phyloP scores from a whole-genome alignment of 2,797 vertebrate species.

The Lutjanus argentimaculatus region DNA sequence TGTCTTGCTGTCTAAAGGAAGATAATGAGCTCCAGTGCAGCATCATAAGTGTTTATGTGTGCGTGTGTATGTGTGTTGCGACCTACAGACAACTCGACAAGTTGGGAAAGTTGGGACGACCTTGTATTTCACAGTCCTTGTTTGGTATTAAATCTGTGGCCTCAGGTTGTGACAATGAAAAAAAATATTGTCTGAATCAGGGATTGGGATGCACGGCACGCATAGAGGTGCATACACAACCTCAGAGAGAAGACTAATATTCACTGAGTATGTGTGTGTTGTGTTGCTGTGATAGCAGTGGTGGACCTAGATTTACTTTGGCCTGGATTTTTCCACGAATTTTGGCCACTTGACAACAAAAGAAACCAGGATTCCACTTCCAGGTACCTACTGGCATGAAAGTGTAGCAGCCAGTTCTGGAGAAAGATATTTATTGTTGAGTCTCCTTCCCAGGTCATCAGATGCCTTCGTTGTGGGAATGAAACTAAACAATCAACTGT shows the following conservation, averaged over 20 bases:
- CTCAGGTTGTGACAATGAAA: slow-evolving; percentile 8
- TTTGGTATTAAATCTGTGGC: slow-evolving; percentile 25
- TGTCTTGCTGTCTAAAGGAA: slow-evolving; percentile 20
- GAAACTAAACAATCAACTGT: no score
- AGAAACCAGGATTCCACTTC: not conserved
- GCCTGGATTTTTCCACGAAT: not conserved
- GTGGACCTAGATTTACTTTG: not conserved
- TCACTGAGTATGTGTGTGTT: not conserved
- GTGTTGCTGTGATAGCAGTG: not conserved
- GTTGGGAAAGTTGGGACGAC: slow-evolving; percentile 23
- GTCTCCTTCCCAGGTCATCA: no score
- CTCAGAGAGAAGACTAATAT: not conserved
- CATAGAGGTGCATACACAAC: not conserved
- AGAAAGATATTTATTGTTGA: no score
- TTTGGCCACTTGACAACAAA: not conserved
- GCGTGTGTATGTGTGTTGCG: not conserved
- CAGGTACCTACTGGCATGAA: no score
- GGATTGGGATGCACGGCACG: slow-evolving; percentile 22
- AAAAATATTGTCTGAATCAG: not conserved
- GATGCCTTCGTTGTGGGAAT: no score
- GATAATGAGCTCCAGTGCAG: slow-evolving; percentile 15
- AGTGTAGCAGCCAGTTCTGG: no score
- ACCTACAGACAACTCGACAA: slow-evolving; percentile 4
- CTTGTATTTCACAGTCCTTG: slow-evolving; percentile 28
- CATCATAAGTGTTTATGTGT: not conserved